These are phyloP conservation scores for Imbricaverruca yamaguchii DNA, from an alignment of 2,888 invertebrate species.

Conservation along the genomic window DNA sequence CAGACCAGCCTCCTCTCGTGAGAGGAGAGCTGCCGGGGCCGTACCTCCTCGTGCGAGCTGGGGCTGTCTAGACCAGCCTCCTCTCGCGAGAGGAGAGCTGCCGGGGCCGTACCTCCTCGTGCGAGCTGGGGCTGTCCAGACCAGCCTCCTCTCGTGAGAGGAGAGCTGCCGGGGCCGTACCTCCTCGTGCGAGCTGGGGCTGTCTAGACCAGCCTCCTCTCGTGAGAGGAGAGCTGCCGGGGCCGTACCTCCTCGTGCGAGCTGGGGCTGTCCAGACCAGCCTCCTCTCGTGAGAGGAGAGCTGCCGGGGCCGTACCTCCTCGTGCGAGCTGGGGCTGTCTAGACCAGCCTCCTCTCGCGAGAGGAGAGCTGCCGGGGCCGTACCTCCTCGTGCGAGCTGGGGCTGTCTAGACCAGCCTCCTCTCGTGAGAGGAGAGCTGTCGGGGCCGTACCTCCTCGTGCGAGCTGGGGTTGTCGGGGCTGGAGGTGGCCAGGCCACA, in stretches of 20 bases:
- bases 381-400: background rate
- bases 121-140: background rate
- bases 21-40: too few relatives aligned
- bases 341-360: background rate
- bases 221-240: too few relatives aligned
- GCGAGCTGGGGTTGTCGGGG: constrained; percentile 5
- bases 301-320: background rate
- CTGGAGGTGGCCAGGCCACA: constrained; percentile 19
- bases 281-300: too few relatives aligned
- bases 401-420: background rate
- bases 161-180: background rate
- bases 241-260: background rate
- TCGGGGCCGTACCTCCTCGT: background rate
- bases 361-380: background rate
- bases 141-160: background rate
- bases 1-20: too few relatives aligned
- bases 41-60: background rate
- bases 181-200: background rate
- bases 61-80: background rate
- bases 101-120: background rate
- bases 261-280: too few relatives aligned
- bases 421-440: background rate
- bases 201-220: too few relatives aligned
- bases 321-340: background rate
- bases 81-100: background rate